phyloP scores from a whole-genome alignment of 2,113 vertebrate species.

The Suricata suricatta region DNA sequence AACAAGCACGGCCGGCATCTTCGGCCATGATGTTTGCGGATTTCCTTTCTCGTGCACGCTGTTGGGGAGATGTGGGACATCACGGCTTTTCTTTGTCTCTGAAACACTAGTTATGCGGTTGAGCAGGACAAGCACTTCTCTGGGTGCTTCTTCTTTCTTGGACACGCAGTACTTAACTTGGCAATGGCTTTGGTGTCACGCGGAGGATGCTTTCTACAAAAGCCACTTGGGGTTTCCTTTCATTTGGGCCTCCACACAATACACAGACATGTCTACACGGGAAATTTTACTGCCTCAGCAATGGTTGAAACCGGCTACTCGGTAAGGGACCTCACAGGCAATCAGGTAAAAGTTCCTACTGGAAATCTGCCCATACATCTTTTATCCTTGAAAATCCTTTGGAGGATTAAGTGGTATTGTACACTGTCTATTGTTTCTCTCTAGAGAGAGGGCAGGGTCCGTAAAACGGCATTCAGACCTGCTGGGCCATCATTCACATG shows the following conservation, averaged over 20 bases:
- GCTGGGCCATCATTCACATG: constrained; percentile 16
- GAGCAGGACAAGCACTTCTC: neutral
- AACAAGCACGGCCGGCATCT: neutral
- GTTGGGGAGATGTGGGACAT: rapidly evolving
- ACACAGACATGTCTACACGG: neutral
- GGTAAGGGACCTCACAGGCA: neutral
- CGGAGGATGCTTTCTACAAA: neutral
- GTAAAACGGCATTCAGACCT: constrained; percentile 40
- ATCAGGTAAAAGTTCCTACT: neutral
- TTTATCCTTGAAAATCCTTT: neutral
- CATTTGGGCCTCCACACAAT: neutral
- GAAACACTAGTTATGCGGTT: neutral
- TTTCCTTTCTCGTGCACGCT: rapidly evolving
- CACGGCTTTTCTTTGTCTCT: rapidly evolving
- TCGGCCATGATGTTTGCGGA: rapidly evolving
- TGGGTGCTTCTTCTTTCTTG: no score
- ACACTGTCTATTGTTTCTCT: constrained; percentile 41
- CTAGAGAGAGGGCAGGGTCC: constrained; percentile 35
- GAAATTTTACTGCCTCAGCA: neutral
- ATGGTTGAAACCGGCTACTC: neutral
- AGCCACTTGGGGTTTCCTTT: neutral
- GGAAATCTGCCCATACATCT: neutral
- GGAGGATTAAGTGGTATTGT: constrained; percentile 24
- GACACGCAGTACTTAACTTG: no score
- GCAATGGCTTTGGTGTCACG: rapidly evolving